A percentile compares a stretch with the other conserved stretches of the same genome.
phyloP scores from a whole-genome alignment of 2,888 invertebrate genomes.

The Pyrrhia umbra region DNA sequence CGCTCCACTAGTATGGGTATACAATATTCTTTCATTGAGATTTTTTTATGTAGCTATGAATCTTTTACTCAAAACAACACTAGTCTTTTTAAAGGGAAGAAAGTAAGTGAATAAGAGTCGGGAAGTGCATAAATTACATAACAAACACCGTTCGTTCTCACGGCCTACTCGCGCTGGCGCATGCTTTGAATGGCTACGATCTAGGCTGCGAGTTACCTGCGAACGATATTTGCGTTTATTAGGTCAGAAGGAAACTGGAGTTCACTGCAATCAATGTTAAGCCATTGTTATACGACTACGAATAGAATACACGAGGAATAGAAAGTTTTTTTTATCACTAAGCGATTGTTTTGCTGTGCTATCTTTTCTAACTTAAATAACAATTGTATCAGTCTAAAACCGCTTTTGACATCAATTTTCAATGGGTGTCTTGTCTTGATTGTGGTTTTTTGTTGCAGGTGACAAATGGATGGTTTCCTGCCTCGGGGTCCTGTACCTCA shows the following conservation, averaged over 20 bases:
- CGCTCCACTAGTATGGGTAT: too few species aligned
- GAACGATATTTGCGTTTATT: constrained; percentile 21
- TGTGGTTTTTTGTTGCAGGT: constrained; percentile 88
- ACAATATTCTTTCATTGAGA: too few species aligned
- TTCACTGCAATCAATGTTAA: neutral
- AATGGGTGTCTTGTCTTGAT: constrained; percentile 16
- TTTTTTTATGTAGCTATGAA: too few species aligned
- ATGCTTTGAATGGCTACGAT: constrained; percentile 27
- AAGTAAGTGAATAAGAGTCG: constrained; percentile 15
- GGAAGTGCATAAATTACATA: constrained; percentile 38
- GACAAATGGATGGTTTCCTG: constrained; percentile 98
- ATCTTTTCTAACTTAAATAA: neutral
- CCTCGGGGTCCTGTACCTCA: constrained; percentile 95
- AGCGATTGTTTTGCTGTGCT: constrained; percentile 1
- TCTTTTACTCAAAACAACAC: neutral
- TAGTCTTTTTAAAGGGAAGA: neutral
- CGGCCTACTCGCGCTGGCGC: constrained; percentile 30
- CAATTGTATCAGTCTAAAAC: too few species aligned
- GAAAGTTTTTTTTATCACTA: neutral
- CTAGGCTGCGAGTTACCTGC: constrained; percentile 10
- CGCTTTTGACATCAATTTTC: neutral
- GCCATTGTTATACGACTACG: constrained; percentile 8
- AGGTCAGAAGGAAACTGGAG: constrained; percentile 14
- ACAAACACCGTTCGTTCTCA: constrained; percentile 39
- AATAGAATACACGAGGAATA: too few species aligned